phyloP scores from a whole-genome alignment of 2,888 invertebrate genomes.

The Thera britannica region DNA sequence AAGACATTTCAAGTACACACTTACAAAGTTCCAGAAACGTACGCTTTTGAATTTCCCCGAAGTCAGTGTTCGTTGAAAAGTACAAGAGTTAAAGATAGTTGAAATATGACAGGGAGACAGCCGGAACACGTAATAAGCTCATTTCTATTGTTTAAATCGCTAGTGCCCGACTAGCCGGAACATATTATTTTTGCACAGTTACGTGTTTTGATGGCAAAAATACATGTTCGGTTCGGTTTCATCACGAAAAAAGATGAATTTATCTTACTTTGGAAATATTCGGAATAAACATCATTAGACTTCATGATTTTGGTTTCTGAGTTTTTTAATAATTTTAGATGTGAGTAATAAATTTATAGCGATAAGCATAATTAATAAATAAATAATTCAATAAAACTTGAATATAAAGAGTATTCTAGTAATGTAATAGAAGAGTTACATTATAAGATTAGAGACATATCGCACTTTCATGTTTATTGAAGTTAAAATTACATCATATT shows the following conservation, averaged over 20 bases:
- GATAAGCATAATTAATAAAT: no score
- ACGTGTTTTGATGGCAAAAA: slow-evolving; percentile 32
- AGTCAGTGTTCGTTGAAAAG: slow-evolving; percentile 28
- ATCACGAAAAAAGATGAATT: background rate
- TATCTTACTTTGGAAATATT: no score
- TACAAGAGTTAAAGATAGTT: slow-evolving; percentile 36
- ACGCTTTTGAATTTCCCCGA: slow-evolving; percentile 39
- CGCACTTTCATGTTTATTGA: no score
- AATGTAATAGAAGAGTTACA: no score
- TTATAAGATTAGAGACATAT: no score
- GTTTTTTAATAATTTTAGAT: no score
- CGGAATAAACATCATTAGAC: no score
- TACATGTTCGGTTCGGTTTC: background rate
- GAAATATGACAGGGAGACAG: slow-evolving; percentile 48
- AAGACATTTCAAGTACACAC: slow-evolving; percentile 43
- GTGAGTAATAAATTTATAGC: no score
- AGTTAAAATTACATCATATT: no score
- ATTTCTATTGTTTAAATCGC: slow-evolving; percentile 61
- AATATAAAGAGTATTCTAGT: no score
- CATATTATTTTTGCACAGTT: slow-evolving; percentile 29
- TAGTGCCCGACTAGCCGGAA: slow-evolving; percentile 38
- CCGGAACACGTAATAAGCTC: slow-evolving; percentile 57
- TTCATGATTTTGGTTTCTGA: no score
- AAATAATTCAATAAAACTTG: no score
- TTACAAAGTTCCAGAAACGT: slow-evolving; percentile 37